Evolutionary conservation across 1,140 invertebrate species (phyloP).

Genomic region (Belonocnema kinseyi): DNA sequence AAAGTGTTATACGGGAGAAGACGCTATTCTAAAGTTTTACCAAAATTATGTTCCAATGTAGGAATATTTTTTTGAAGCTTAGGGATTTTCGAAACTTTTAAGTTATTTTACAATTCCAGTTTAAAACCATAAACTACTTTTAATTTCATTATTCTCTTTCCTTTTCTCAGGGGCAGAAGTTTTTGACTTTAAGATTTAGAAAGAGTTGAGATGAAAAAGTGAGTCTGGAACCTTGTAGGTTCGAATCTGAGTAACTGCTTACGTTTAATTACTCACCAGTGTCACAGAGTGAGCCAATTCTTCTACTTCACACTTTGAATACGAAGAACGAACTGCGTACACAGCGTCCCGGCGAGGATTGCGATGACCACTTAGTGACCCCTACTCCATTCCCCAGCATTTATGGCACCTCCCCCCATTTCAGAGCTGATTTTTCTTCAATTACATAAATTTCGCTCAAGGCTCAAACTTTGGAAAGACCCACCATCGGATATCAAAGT

Average conservation of each 20-base stretch:
- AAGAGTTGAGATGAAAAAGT: no score
- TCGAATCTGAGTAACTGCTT: background rate
- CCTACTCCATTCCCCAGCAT: background rate
- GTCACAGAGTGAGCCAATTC: background rate
- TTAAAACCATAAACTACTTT: no score
- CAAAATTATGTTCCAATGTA: no score
- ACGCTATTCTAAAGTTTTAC: no score
- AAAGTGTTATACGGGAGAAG: no score
- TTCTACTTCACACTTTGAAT: slow-evolving; percentile 32
- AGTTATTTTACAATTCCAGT: no score
- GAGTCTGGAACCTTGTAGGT: background rate
- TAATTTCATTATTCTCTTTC: no score
- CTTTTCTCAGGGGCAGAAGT: no score
- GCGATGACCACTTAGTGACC: slow-evolving; percentile 39
- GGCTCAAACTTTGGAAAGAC: background rate
- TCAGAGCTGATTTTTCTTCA: background rate
- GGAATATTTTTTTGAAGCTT: no score
- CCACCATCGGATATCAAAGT: background rate
- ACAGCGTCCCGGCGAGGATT: slow-evolving; percentile 47
- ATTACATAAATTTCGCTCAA: background rate
- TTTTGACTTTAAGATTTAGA: no score
- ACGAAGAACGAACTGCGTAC: slow-evolving; percentile 40
- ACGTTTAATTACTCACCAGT: slow-evolving; percentile 16
- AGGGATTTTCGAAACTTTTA: no score
- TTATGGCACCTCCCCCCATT: background rate